Base-by-base conservation (phyloP, 1,140 invertebrate species). In the Dreissena polymorpha region DNA sequence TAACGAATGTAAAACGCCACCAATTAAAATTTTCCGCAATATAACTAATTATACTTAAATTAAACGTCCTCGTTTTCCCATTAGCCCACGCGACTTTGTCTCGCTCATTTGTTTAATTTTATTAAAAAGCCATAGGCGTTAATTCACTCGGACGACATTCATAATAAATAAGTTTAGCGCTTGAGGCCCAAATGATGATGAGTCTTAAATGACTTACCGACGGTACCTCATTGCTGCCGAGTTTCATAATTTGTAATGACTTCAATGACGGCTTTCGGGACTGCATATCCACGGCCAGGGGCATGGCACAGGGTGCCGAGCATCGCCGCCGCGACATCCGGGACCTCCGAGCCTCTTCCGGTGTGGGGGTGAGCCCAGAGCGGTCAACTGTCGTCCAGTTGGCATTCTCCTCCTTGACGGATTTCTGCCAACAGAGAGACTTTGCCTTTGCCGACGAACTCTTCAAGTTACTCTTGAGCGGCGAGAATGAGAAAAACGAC, bases 191-290 rank as follows among this genome's bases (percentile, higher is more conserved):
- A 39, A 39, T 39, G 39, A 39, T 8, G 39, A 39, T 39, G 39
- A 39, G 39, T 2, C 8, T 39, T 5, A 60, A 49, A 21, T 13
- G 18, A 74, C 79, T 73, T 74, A 82, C 79, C 29, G 79, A 82
- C 13, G 79, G 79, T 7, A 82, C 79, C 50, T 82, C 79, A 29
- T 49, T 57, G 65, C 79, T 82, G 1, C 79, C 79, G 7, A 82
- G 79, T 65, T 82, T 82, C 79, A 82, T 82, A 70, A 82, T 82
- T 23, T 82, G 79, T 67, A 82, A 67, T 13, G 79, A 49, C 49
- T 82, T 82, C 6, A 82, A 53, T 10, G 79, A 63, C 10, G 79
- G 79, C 65, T 82, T 82, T 60, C 79, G 71, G 39, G 57, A 18
- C 57, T 60, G 57, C 57, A 60, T 60, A 39, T 74, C 60, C 13